Evolutionary conservation across 2,113 vertebrate species (phyloP).

Genomic region (Tichodroma muraria): DNA sequence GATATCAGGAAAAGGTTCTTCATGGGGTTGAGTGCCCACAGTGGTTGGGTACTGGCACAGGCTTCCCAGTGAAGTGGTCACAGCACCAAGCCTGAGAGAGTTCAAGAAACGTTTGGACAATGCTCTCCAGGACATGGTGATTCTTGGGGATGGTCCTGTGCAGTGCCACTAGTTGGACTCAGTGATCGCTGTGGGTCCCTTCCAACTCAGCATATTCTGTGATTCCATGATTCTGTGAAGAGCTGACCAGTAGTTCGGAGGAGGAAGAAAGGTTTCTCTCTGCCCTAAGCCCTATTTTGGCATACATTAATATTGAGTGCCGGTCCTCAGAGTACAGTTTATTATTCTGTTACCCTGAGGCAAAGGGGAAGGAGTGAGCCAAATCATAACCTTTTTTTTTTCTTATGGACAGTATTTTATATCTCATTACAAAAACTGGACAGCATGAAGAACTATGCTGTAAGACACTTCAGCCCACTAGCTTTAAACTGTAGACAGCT

Average conservation of each 20-base stretch:
- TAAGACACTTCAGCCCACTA: neutral
- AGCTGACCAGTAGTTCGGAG: neutral
- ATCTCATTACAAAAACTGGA: neutral
- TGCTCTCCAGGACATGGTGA: neutral
- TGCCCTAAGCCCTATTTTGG: neutral
- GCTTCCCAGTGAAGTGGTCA: neutral
- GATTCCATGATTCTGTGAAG: neutral
- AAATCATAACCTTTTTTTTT: neutral
- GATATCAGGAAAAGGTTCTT: neutral
- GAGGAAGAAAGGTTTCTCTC: neutral
- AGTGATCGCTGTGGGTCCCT: neutral
- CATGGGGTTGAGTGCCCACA: neutral
- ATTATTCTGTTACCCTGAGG: neutral
- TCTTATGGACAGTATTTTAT: neutral
- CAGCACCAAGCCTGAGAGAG: neutral
- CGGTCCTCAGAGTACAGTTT: neutral
- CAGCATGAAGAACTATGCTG: neutral
- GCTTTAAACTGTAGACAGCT: neutral
- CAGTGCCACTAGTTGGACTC: neutral
- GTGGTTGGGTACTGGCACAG: neutral
- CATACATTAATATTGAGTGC: neutral
- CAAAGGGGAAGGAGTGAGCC: neutral
- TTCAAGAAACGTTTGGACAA: neutral
- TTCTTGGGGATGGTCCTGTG: neutral
- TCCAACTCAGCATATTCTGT: neutral